These are phyloP conservation scores for Ifrita kowaldi DNA, from an alignment of 2,113 vertebrate species.

Conservation along the genomic window DNA sequence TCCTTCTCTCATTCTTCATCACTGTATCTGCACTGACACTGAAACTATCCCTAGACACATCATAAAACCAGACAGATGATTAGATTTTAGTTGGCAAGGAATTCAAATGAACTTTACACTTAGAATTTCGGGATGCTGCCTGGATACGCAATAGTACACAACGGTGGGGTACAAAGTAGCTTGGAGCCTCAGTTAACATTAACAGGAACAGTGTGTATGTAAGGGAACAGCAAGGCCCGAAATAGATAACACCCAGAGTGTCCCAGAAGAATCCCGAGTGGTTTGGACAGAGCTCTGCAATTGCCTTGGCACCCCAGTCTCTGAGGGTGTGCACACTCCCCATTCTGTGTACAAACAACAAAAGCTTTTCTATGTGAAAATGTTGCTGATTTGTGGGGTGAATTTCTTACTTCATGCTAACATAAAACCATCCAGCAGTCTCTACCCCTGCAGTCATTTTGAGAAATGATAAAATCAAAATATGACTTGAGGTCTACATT, in stretches of 20 bases:
- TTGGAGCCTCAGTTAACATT: not conserved
- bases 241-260: not conserved
- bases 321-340: not conserved
- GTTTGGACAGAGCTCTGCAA: not conserved
- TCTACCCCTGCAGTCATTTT: not conserved
- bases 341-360: not conserved
- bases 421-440: not conserved
- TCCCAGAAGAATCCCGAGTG: not conserved
- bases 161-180: conserved; percentile 4
- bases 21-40: not conserved
- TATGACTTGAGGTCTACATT: not conserved
- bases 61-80: conserved; percentile 34
- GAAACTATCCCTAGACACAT: conserved; percentile 41
- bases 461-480: not conserved
- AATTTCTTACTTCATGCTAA: not conserved
- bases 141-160: conserved; percentile 11
- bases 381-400: not conserved
- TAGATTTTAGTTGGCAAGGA: conserved; percentile 34
- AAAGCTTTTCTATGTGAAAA: not conserved
- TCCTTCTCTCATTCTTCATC: not conserved
- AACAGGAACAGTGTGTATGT: not conserved
- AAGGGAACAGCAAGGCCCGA: conserved; percentile 13
- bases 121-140: conserved; percentile 27
- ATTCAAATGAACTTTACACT: conserved; percentile 25
- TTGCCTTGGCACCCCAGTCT: not conserved